Conservation (phyloP, 2,797 vertebrate species). For the Molossus alvarezi region DNA sequence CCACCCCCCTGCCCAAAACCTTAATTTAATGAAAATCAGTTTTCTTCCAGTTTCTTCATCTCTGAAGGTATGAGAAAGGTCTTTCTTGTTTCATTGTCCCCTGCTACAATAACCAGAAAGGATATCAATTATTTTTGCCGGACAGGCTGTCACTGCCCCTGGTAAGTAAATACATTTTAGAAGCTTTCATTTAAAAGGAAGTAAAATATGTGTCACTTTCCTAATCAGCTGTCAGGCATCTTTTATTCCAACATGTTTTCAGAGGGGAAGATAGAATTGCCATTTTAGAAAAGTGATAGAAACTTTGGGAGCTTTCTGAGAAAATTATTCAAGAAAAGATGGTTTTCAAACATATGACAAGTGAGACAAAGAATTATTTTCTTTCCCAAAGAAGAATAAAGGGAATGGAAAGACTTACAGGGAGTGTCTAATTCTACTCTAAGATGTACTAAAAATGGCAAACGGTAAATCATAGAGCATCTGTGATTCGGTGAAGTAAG, state of each 20-base stretch:
- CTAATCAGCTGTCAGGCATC: constrained; percentile 84
- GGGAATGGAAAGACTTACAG: constrained; percentile 36
- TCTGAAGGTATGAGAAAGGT: constrained; percentile 62
- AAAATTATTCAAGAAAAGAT: constrained; percentile 75
- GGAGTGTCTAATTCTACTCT: constrained; percentile 48
- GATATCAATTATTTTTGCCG: constrained; percentile 83
- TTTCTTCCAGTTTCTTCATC: constrained; percentile 66
- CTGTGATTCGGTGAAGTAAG: constrained; percentile 48
- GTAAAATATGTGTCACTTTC: constrained; percentile 84
- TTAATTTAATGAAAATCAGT: constrained; percentile 69
- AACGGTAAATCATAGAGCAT: not conserved
- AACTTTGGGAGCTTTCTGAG: constrained; percentile 75
- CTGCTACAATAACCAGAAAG: constrained; percentile 73
- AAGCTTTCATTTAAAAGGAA: constrained; percentile 82
- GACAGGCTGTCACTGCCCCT: constrained; percentile 79
- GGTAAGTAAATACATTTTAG: constrained; percentile 79
- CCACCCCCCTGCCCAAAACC: constrained; percentile 24
- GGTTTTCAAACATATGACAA: constrained; percentile 51
- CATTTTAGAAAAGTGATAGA: constrained; percentile 76
- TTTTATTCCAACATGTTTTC: constrained; percentile 82
- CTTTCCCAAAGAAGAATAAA: not conserved
- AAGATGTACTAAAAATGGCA: not conserved
- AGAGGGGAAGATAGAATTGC: constrained; percentile 77
- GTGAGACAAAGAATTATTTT: constrained; percentile 47
- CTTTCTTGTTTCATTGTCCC: constrained; percentile 71